Percentiles rank a stretch among this genome's conserved stretches.
phyloP scores from a whole-genome alignment of 2,797 vertebrate species.

The Meda fulgida region DNA sequence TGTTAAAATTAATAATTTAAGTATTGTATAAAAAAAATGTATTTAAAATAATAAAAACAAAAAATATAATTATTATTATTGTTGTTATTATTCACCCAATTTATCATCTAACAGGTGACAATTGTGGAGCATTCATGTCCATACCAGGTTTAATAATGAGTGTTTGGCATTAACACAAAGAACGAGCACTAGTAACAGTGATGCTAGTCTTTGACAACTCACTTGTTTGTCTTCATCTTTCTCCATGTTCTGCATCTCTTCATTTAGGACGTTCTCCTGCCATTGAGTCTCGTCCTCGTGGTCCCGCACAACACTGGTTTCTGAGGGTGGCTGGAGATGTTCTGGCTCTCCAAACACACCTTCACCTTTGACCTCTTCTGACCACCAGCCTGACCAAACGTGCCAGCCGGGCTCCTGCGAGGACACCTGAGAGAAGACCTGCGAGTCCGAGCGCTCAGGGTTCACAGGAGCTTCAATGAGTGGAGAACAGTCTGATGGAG shows the following conservation, averaged over 20 bases:
- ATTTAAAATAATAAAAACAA: not conserved
- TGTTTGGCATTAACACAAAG: not conserved
- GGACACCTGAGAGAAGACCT: not conserved
- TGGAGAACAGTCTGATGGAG: not conserved
- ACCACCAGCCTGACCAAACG: constrained; percentile 41
- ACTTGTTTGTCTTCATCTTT: constrained; percentile 44
- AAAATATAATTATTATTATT: not conserved
- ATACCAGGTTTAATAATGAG: too few species aligned
- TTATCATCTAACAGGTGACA: not conserved
- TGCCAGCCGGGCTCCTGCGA: not conserved
- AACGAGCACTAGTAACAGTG: too few species aligned
- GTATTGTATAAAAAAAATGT: not conserved
- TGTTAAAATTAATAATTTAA: too few species aligned
- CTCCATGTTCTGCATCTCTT: constrained; percentile 37
- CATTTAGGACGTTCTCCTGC: constrained; percentile 26
- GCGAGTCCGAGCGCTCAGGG: not conserved
- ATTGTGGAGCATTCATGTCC: not conserved
- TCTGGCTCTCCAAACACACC: not conserved
- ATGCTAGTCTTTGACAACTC: not conserved
- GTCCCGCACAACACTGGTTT: not conserved
- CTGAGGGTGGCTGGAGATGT: not conserved
- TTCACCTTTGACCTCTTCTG: constrained; percentile 20
- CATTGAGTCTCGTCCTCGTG: not conserved
- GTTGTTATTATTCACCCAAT: not conserved
- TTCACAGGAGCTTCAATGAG: not conserved